Base-by-base conservation (phyloP, 2,797 vertebrate species). In the Dipus sagitta region DNA sequence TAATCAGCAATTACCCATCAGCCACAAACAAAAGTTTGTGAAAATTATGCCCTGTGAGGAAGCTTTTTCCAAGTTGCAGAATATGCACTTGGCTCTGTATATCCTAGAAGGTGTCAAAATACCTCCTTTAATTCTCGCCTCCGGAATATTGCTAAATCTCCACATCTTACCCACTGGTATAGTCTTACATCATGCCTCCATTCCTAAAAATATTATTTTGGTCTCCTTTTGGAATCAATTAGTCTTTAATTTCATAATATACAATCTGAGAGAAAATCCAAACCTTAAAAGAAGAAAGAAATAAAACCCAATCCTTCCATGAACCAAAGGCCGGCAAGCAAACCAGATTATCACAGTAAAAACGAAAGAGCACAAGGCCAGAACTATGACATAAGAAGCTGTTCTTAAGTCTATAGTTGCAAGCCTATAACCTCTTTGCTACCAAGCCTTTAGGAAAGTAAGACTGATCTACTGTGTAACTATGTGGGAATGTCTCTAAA, bases 21-120 rank as follows among this genome's bases (percentile, higher is more conserved):
- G 95, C 94, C 95, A 98, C 95, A 97, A 96, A 97, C 84, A 97
- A 93, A 95, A 96, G 82, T 88, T 79, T 85, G 75, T 89, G 52
- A 85, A 92, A 93, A 65, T n/a, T 72, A 42, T 76, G 30, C 12
- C 88, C 71, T 28, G 78, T 94, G 88, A 92, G 95, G 88, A 95
- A 95, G 65, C 88, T 92, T 54, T 93, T 95, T 96, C 47, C 68
- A 30, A 70, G 77, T 72, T 0, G 6, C 80, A 91, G 85, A 86
- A 94, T 75, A 90, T 64, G 77, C 62, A 92, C 87, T 96, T 74
- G 78, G 10, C 34, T 38, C 85, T 24, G 3, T 64, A 18, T 80
- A 58, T 42, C 75, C 17, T 2, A 38, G 42, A 30, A 88, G n/a
- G 38, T 13, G 42, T 26, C 7, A 20, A 52, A 92, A 47, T 47